These are phyloP conservation scores for Muscicapa adusta DNA, from an alignment of 2,113 vertebrate genomes.

Conservation along the genomic window DNA sequence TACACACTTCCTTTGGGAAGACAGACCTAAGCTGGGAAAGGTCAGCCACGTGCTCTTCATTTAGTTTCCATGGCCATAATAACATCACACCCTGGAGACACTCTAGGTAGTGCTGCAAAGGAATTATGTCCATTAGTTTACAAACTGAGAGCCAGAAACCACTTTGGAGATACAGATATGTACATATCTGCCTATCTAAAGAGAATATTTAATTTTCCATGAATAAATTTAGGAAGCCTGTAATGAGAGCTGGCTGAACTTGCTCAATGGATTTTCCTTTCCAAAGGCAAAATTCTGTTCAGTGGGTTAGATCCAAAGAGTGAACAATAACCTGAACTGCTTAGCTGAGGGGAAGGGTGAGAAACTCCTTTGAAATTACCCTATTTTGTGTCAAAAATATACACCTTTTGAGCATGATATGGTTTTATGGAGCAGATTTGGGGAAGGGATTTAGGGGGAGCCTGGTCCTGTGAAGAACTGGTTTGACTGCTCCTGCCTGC, in stretches of 20 bases:
- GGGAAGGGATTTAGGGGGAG: not conserved
- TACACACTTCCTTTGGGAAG: not conserved
- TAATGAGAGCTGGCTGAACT: not conserved
- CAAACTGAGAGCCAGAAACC: not conserved
- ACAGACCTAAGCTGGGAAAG: not conserved
- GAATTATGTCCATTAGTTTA: rapidly evolving
- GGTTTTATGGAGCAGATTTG: not conserved
- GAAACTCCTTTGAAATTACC: not conserved
- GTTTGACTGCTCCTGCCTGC: rapidly evolving
- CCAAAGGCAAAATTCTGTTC: not conserved
- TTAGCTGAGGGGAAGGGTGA: not conserved
- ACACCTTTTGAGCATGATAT: not conserved
- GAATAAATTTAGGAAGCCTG: not conserved
- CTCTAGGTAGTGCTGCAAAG: not conserved
- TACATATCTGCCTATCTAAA: not conserved
- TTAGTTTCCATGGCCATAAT: not conserved
- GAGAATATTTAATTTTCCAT: not conserved
- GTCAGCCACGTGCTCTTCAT: rapidly evolving
- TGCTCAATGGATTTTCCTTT: not conserved
- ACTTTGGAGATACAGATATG: not conserved
- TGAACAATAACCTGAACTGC: not conserved
- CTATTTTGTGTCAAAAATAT: not conserved
- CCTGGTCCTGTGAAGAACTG: not conserved
- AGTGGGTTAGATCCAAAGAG: not conserved
- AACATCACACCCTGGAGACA: not conserved